A percentile compares a stretch with the other conserved stretches of the same genome.
phyloP scores from a whole-genome alignment of 2,888 invertebrate species.

The Lasius platythorax region DNA sequence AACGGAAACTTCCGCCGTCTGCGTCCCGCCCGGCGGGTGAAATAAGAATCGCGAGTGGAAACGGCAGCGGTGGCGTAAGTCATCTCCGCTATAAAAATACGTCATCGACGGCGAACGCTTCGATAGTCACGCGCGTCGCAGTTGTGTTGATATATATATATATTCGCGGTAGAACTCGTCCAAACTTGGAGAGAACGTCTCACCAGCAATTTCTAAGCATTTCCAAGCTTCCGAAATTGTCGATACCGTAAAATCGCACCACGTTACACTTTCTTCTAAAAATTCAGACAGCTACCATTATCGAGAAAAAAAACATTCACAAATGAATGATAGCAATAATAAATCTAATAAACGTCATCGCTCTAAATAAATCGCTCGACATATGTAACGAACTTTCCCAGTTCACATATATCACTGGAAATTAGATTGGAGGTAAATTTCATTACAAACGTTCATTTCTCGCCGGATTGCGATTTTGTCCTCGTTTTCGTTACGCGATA shows the following conservation, averaged over 20 bases:
- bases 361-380: not conserved
- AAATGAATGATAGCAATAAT: not conserved
- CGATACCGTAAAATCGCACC: conserved; percentile 1
- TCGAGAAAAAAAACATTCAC: not conserved
- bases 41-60: conserved; percentile 51
- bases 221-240: conserved; percentile 26
- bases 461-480: conserved; percentile 5
- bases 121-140: conserved; percentile 30
- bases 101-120: conserved; percentile 43
- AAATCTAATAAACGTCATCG: not conserved
- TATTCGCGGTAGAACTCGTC: conserved; percentile 30
- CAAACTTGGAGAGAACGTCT: conserved; percentile 43
- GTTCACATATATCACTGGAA: not conserved
- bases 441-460: conserved; percentile 12
- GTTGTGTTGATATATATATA: conserved; percentile 23
- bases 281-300: not conserved
- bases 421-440: conserved; percentile 7
- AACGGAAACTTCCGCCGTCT: conserved; percentile 42
- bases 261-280: not conserved
- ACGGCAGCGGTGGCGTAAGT: conserved; percentile 41
- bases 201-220: conserved; percentile 9
- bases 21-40: conserved; percentile 14
- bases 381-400: not conserved
- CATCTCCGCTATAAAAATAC: conserved; percentile 54
- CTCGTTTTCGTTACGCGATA: conserved; percentile 19